Percentiles rank a stretch among this genome's conserved stretches.
These are phyloP conservation scores for Diabrotica virgifera DNA, from an alignment of 1,140 invertebrate species.

Conservation along the genomic window DNA sequence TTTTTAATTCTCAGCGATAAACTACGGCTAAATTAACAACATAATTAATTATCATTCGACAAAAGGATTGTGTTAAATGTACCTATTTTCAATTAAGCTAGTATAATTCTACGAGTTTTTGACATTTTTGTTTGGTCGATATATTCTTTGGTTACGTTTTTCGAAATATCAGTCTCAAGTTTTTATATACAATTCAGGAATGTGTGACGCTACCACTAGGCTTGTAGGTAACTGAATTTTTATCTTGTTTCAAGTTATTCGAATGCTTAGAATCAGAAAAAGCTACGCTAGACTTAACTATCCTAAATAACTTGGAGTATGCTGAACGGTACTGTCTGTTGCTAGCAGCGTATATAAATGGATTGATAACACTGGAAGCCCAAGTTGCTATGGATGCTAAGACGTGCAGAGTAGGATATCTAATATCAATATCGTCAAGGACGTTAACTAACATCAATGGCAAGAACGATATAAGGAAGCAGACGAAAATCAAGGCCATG, in stretches of 20 bases:
- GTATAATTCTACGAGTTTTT: no score
- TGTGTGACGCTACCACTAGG: constrained; percentile 22
- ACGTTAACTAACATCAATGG: constrained; percentile 85
- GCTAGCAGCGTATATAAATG: constrained; percentile 82
- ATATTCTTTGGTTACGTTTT: no score
- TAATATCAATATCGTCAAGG: constrained; percentile 65
- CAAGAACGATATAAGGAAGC: constrained; percentile 79
- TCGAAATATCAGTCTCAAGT: no score
- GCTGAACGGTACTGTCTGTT: constrained; percentile 79
- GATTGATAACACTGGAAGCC: constrained; percentile 83
- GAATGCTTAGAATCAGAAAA: constrained; percentile 39
- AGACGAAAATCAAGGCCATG: constrained; percentile 82
- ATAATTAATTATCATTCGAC: no score
- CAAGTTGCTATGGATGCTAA: constrained; percentile 79
- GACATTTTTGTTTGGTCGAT: no score
- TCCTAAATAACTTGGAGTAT: constrained; percentile 62
- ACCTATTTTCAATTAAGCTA: no score
- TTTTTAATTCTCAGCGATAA: no score
- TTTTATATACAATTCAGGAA: neutral
- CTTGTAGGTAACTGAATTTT: constrained; percentile 33
- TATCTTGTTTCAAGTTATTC: constrained; percentile 30
- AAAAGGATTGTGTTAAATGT: no score
- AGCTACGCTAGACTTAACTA: constrained; percentile 34
- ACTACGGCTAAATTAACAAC: no score
- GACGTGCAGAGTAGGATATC: constrained; percentile 71